Base-by-base conservation (phyloP, 1,140 invertebrate species). In the Alviniconcha marisindica region DNA sequence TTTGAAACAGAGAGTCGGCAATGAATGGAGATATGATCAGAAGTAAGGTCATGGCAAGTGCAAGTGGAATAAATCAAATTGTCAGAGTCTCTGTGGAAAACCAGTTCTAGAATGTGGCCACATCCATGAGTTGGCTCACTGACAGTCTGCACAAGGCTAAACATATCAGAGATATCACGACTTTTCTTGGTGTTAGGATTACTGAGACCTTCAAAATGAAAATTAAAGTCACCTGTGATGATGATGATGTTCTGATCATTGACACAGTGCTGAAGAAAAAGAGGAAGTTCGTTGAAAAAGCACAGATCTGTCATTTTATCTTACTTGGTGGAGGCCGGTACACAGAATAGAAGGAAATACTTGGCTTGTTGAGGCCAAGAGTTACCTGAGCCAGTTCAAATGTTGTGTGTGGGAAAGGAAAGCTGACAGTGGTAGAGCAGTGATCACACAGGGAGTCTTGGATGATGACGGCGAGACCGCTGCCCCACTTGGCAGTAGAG, bases 401-500 rank as follows among this genome's bases (percentile, higher is more conserved):
- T 7, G 60, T 12, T 66, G 7, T 24, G n/a, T 66, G 60, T 7
- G 18, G 12, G n/a, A 66, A 66, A 5, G 21, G 18, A 24, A 66
- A 66, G 10, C 7, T 7, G 5, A 24, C 7, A 5, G 5, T 31
- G 5, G 21, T n/a, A 24, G 60, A 66, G 60, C 18, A n/a, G 60
- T 66, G 28, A 5, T 21, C 21, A 66, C 10, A 5, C 5, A 66
- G 28, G n/a, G n/a, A n/a, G 60, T 66, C 60, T 28, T 31, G 10
- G 60, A n/a, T n/a, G 60, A 66, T 66, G 21, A 66, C 60, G n/a
- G 60, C 60, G n/a, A 66, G 18, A 7, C 60, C 60, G n/a, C 60
- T 24, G n/a, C 60, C 60, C 5, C 60, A 7, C 18, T 21, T 7
- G 48, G 18, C 18, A 7, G 7, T 51, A 18, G 48, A 10, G 48